A percentile compares a stretch with the other conserved stretches of the same genome.
Conservation (phyloP, 1,140 invertebrate species). For the Trichonephila inaurata region DNA sequence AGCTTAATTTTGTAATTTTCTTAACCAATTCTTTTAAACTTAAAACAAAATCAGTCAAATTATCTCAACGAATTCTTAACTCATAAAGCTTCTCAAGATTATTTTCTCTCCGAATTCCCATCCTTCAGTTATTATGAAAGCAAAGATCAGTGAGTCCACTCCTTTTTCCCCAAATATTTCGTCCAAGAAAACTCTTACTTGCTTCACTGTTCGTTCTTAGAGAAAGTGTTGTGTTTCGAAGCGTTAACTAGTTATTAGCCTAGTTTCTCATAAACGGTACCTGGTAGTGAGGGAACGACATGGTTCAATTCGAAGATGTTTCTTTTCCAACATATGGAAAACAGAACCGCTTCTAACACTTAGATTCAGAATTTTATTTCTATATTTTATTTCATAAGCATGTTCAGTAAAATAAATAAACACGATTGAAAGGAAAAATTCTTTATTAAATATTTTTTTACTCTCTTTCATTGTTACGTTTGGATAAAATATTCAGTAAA, state of each 20-base stretch:
- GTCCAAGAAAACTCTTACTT: background rate
- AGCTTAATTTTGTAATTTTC: too few relatives aligned
- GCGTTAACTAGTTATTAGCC: conserved; percentile 74
- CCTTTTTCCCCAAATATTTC: background rate
- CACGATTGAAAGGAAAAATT: background rate
- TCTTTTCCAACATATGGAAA: background rate
- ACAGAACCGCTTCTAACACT: background rate
- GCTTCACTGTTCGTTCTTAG: background rate
- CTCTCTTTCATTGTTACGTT: background rate
- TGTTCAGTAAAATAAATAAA: background rate
- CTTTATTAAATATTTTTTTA: background rate
- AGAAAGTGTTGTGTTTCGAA: conserved; percentile 54
- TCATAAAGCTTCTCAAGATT: too few relatives aligned
- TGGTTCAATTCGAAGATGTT: conserved; percentile 53
- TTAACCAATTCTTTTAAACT: too few relatives aligned
- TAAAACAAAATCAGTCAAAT: too few relatives aligned
- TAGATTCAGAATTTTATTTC: background rate
- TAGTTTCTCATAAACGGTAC: conserved; percentile 65
- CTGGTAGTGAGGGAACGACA: conserved; percentile 22
- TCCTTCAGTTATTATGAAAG: background rate
- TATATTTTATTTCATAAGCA: conserved; percentile 17
- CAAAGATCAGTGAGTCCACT: conserved; percentile 10
- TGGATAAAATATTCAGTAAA: too few relatives aligned
- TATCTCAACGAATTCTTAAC: too few relatives aligned
- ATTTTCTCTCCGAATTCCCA: background rate